These are phyloP conservation scores for Drosophila nr. perissopoda DNA, from an alignment of 2,888 invertebrate species.

Conservation along the genomic window DNA sequence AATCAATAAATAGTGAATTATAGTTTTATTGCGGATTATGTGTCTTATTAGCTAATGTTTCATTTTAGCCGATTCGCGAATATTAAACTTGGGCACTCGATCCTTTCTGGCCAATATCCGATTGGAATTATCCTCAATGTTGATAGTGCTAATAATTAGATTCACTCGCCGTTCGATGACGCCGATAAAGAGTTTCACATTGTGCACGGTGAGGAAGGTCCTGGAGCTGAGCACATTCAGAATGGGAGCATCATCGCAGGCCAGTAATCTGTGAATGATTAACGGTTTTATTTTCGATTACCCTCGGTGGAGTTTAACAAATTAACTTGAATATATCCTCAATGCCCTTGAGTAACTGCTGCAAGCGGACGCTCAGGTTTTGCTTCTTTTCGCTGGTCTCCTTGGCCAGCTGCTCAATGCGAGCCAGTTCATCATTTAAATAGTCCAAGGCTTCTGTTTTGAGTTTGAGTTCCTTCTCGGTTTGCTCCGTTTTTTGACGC, in stretches of 20 bases:
- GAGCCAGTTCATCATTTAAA: conserved; percentile 67
- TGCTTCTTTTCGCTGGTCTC: conserved; percentile 78
- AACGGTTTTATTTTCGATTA: not conserved
- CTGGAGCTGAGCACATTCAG: conserved; percentile 90
- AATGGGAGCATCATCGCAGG: conserved; percentile 90
- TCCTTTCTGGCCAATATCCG: conserved; percentile 83
- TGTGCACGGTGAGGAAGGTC: conserved; percentile 90
- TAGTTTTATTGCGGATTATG: not conserved
- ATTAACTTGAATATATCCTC: conserved; percentile 85
- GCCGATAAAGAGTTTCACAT: conserved; percentile 92
- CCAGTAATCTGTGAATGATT: conserved; percentile 87
- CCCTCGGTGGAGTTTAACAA: too few relatives aligned
- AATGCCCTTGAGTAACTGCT: conserved; percentile 85
- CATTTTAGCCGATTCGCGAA: conserved; percentile 83
- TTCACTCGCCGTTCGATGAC: conserved; percentile 90
- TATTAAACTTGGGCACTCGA: conserved; percentile 84
- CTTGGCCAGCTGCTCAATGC: conserved; percentile 75
- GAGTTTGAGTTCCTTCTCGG: conserved; percentile 79
- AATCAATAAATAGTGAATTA: conserved; percentile 38
- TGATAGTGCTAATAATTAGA: conserved; percentile 79
- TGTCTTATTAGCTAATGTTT: conserved; percentile 58
- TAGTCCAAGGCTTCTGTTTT: conserved; percentile 83
- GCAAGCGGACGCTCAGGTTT: conserved; percentile 72
- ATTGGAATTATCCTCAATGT: conserved; percentile 82
- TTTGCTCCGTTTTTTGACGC: conserved; percentile 81